These are phyloP conservation scores for Dicaeum eximium DNA, from an alignment of 2,113 vertebrate genomes.

Conservation along the genomic window DNA sequence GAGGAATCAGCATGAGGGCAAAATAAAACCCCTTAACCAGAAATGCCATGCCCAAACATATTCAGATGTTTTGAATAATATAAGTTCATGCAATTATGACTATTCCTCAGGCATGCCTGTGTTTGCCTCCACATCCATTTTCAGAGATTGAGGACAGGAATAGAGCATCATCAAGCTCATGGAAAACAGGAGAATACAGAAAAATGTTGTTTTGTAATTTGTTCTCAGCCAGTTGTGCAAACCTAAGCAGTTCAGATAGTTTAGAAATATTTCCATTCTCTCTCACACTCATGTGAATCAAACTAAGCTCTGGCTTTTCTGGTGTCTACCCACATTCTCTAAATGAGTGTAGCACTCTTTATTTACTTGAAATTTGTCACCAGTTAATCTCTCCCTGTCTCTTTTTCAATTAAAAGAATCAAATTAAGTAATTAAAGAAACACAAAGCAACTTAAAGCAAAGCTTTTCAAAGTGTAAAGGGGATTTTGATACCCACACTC, in stretches of 20 bases:
- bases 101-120: neutral
- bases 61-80: neutral
- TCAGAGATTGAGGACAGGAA: neutral
- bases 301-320: neutral
- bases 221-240: neutral
- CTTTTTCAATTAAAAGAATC: neutral
- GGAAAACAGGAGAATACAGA: neutral
- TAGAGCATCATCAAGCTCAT: neutral
- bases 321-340: neutral
- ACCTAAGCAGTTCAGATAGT: neutral
- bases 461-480: neutral
- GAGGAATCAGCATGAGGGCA: neutral
- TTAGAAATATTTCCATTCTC: neutral
- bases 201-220: slow-evolving; percentile 30
- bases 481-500: neutral
- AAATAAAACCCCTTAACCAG: neutral
- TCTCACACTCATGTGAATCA: neutral
- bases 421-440: neutral
- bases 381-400: neutral
- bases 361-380: neutral
- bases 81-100: neutral
- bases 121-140: neutral
- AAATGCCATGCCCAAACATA: neutral
- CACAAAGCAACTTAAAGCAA: neutral
- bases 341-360: neutral